phyloP scores from a whole-genome alignment of 2,113 vertebrate genomes.

The Zingel zingel region DNA sequence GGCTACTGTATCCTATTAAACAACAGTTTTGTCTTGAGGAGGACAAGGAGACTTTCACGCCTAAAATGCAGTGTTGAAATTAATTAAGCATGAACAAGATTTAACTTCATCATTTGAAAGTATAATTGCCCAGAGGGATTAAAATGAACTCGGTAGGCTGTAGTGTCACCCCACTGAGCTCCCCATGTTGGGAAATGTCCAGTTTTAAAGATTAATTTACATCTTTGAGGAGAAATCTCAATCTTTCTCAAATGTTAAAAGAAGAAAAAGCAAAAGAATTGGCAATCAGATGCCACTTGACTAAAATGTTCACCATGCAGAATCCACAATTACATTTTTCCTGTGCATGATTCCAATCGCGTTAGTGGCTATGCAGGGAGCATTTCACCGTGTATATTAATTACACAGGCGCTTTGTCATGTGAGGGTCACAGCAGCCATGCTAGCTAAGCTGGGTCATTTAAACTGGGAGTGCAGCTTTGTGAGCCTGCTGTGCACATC shows the following conservation, averaged over 20 bases:
- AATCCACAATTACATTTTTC: constrained; percentile 94
- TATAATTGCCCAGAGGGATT: constrained; percentile 99
- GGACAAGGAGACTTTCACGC: constrained; percentile 86
- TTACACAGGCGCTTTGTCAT: constrained; percentile 94
- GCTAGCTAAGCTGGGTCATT: constrained; percentile 92
- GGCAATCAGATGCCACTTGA: constrained; percentile 94
- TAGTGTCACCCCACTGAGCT: constrained; percentile 95
- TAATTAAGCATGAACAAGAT: constrained; percentile 99
- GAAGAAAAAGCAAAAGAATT: constrained; percentile 72
- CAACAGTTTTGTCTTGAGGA: constrained; percentile 79
- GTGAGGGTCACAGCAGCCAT: constrained; percentile 89
- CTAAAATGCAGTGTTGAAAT: constrained; percentile 97
- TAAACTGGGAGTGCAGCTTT: constrained; percentile 88
- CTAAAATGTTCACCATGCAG: constrained; percentile 94
- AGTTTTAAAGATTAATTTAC: constrained; percentile 98
- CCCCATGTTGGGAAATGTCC: constrained; percentile 93
- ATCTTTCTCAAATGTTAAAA: constrained; percentile 94
- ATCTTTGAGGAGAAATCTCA: constrained; percentile 97
- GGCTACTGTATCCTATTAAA: constrained; percentile 64
- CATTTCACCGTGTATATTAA: constrained; percentile 98
- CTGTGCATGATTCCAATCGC: constrained; percentile 94
- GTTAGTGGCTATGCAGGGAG: constrained; percentile 92
- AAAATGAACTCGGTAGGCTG: constrained; percentile 97
- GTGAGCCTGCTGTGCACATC: constrained; percentile 91
- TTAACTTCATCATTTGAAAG: constrained; percentile 99